phyloP scores from a whole-genome alignment of 1,140 invertebrate genomes.

The Neodiprion virginianus region DNA sequence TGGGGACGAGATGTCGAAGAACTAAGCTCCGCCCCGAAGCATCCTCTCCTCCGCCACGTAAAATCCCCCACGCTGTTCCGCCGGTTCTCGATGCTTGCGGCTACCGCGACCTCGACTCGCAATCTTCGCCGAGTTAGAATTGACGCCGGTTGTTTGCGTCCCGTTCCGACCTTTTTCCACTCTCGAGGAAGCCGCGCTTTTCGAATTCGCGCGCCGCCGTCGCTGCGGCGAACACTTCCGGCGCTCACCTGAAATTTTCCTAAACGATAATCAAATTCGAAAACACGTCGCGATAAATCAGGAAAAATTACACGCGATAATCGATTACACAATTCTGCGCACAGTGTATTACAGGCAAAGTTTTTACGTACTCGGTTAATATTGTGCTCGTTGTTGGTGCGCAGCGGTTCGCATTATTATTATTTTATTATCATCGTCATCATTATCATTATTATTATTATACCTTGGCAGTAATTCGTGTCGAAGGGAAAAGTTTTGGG shows the following conservation, averaged over 20 bases:
- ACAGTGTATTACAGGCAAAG: background rate
- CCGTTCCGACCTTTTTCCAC: background rate
- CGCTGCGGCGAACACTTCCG: too few relatives aligned
- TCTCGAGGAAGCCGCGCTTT: too few relatives aligned
- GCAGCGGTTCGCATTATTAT: too few relatives aligned
- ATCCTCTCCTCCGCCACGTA: background rate
- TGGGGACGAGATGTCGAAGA: too few relatives aligned
- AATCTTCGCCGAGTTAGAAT: background rate
- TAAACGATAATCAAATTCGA: conserved; percentile 25
- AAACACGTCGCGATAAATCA: conserved; percentile 36
- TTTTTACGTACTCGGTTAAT: too few relatives aligned
- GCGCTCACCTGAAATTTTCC: too few relatives aligned
- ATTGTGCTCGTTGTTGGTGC: too few relatives aligned
- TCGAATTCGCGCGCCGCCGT: too few relatives aligned
- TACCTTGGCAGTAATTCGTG: too few relatives aligned
- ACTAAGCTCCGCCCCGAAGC: background rate
- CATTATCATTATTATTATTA: too few relatives aligned
- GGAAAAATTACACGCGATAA: conserved; percentile 23
- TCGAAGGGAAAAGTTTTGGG: too few relatives aligned
- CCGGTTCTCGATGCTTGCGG: background rate
- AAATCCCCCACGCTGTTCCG: background rate
- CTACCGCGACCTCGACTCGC: background rate
- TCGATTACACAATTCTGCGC: conserved; percentile 35
- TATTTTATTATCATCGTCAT: too few relatives aligned
- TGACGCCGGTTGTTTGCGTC: background rate